A percentile compares a stretch with the other conserved stretches of the same genome.
Conservation (phyloP, 1,140 invertebrate species). For the Fopius arisanus region DNA sequence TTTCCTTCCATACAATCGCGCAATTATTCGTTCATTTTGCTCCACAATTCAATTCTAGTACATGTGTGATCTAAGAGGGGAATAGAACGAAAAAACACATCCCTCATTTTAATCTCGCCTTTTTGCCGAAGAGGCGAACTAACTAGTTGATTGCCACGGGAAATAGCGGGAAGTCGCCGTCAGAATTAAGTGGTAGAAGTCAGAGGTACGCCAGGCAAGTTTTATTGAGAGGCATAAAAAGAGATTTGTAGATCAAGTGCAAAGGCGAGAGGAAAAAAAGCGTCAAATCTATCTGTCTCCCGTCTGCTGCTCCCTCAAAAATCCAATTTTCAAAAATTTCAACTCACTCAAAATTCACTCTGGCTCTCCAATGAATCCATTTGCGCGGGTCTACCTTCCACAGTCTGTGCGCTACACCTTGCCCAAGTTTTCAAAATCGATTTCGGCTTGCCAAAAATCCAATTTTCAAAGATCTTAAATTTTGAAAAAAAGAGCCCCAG, state of each 20-base stretch:
- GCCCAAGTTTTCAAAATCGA: too few species aligned
- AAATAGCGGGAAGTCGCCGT: conserved; percentile 26
- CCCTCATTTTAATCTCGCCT: not conserved
- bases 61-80: not conserved
- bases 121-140: not conserved
- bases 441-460: too few species aligned
- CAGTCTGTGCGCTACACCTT: too few species aligned
- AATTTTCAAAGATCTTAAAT: too few species aligned
- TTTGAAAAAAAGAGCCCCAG: too few species aligned
- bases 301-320: not conserved
- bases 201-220: conserved; percentile 63
- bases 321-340: not conserved
- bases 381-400: too few species aligned
- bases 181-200: conserved; percentile 65
- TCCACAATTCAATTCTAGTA: not conserved
- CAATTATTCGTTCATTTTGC: too few species aligned
- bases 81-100: conserved; percentile 9
- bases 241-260: conserved; percentile 59
- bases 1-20: too few species aligned
- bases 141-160: conserved; percentile 12
- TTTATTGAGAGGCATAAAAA: conserved; percentile 65
- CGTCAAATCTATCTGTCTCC: not conserved
- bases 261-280: conserved; percentile 21
- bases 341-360: too few species aligned
- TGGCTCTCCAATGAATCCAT: too few species aligned